These are phyloP conservation scores for Limonius californicus DNA, from an alignment of 1,140 invertebrate genomes.

Conservation along the genomic window DNA sequence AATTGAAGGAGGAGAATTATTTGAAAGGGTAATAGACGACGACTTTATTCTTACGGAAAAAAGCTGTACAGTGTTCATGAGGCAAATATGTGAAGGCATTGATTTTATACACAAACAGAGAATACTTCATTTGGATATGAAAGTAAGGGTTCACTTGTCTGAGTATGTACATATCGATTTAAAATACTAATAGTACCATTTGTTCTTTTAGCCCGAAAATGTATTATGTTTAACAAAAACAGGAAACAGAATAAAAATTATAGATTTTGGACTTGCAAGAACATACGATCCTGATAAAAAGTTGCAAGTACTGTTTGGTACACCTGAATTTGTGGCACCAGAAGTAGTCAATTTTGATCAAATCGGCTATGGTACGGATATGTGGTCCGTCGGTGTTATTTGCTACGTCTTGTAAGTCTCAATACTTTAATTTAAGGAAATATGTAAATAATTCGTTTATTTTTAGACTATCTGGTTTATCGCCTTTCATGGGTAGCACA, in stretches of 20 bases:
- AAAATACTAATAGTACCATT: neutral
- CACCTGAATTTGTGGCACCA: slow-evolving; percentile 96
- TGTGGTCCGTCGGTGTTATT: slow-evolving; percentile 98
- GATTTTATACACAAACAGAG: slow-evolving; percentile 93
- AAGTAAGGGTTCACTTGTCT: too few relatives aligned
- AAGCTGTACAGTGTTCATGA: slow-evolving; percentile 91
- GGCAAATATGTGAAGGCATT: slow-evolving; percentile 96
- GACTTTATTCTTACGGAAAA: slow-evolving; percentile 95
- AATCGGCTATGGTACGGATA: slow-evolving; percentile 91
- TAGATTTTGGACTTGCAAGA: slow-evolving; percentile 93
- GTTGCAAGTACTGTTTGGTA: slow-evolving; percentile 90
- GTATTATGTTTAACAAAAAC: slow-evolving; percentile 92
- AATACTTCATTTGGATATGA: slow-evolving; percentile 94
- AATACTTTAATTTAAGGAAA: neutral
- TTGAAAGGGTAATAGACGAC: slow-evolving; percentile 96
- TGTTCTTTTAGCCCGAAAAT: slow-evolving; percentile 79
- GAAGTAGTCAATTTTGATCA: slow-evolving; percentile 98
- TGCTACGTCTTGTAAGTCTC: slow-evolving; percentile 94
- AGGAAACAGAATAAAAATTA: slow-evolving; percentile 96
- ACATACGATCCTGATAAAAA: slow-evolving; percentile 90
- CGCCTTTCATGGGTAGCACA: slow-evolving; percentile 97
- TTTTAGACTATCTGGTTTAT: slow-evolving; percentile 88
- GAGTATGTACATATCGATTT: too few relatives aligned
- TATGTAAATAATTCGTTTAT: neutral
- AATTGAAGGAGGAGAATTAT: slow-evolving; percentile 95